Evolutionary conservation across 2,888 invertebrate species (phyloP), one percentile per base, ranked within the genome.

Genomic region (Steinernema carpocapsae): DNA sequence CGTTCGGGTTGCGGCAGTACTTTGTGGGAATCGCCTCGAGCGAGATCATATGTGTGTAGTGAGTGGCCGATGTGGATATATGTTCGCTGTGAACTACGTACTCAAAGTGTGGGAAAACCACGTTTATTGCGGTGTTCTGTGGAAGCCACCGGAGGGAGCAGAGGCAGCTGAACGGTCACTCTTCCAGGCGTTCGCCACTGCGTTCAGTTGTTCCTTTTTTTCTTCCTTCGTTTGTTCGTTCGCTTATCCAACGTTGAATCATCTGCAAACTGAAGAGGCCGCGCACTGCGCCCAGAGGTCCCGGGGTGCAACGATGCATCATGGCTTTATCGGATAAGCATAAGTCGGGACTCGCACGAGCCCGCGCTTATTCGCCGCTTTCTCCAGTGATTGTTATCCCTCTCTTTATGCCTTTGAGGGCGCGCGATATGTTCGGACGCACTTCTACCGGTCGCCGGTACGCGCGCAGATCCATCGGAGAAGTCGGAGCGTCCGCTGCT

Each of bases 301-400:
- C 64, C 64, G 26, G 64, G 26, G 64, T 29, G 32, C 64, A 32
- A 32, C 64, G 64, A 64, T 64, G 64, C 64, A 64, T 64, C 64
- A 64, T 64, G 29, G 64, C 64, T 64, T 64, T 64, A 64, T 64
- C 64, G 64, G 64, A 64, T 64, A 64, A 64, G 64, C 64, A 64
- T 26, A 26, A 64, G 64, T 64, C 64, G 24, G 64, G 26, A 37
- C 64, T 17, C 29, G 19, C 64, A 37, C 29, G 17, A 10, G 14
- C 64, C 26, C 32, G 32, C 37, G 29, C 32, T 64, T 64, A 29
- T 29, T 64, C 17, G 29, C 17, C n/a, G 12, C 64, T 26, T 64
- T 32, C 4, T 4, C 4, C 4, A 64, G 17, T 64, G 64, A 64
- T 64, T 64, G 64, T 64, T 64, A 64, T 64, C 48, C 48, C 48